Percentiles rank a stretch among this genome's conserved stretches.
Evolutionary conservation across 2,888 invertebrate species (phyloP).

Genomic region (Ophion ellenae): DNA sequence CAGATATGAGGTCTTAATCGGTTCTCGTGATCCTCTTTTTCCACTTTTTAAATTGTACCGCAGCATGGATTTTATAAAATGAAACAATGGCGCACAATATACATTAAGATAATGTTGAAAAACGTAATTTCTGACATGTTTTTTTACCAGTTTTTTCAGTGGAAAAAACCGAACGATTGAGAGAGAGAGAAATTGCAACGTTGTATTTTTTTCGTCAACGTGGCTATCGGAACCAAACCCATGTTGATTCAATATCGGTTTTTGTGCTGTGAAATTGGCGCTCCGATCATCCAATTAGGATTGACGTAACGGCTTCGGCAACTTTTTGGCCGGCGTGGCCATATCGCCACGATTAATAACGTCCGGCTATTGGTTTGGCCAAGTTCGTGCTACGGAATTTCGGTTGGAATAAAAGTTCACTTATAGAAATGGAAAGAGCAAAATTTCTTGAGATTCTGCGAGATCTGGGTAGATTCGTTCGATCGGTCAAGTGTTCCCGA

Average conservation of each 20-base stretch:
- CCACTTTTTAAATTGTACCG: too few relatives aligned
- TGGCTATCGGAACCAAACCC: neutral
- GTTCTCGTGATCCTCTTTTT: too few relatives aligned
- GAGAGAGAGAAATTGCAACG: neutral
- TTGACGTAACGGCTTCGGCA: neutral
- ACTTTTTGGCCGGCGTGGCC: neutral
- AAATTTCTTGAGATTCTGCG: neutral
- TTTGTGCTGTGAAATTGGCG: neutral
- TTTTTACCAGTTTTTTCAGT: neutral
- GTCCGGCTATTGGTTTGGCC: neutral
- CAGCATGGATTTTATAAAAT: neutral
- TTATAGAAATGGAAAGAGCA: neutral
- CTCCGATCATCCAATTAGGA: neutral
- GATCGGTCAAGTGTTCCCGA: neutral
- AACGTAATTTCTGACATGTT: neutral
- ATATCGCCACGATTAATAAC: neutral
- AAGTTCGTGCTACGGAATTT: neutral
- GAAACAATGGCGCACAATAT: neutral
- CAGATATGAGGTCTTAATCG: too few relatives aligned
- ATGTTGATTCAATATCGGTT: neutral
- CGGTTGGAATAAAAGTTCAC: neutral
- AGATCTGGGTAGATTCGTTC: neutral
- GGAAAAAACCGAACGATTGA: neutral
- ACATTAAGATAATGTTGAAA: neutral
- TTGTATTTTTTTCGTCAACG: neutral